These are phyloP conservation scores for Erebia aethiops DNA, from an alignment of 2,888 invertebrate genomes.

Conservation along the genomic window DNA sequence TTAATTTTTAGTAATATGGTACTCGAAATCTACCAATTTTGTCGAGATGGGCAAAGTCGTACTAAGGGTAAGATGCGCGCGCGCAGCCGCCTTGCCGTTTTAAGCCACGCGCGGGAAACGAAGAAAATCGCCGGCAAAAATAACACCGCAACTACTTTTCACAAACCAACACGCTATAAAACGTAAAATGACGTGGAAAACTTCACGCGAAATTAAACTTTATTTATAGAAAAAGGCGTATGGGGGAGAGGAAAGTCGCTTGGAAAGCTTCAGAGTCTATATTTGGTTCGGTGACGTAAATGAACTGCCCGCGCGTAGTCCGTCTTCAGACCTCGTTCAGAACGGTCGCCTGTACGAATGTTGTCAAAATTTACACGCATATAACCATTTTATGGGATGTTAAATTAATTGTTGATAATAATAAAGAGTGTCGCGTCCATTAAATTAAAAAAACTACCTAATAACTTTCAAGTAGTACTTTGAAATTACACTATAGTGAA, in stretches of 20 bases:
- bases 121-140: slow-evolving; percentile 76
- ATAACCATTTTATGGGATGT: slow-evolving; percentile 34
- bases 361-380: slow-evolving; percentile 34
- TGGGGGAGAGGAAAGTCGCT: slow-evolving; percentile 47
- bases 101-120: slow-evolving; percentile 74
- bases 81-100: slow-evolving; percentile 72
- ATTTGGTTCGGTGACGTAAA: slow-evolving; percentile 74
- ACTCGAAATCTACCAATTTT: background rate
- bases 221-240: slow-evolving; percentile 35
- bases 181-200: slow-evolving; percentile 14
- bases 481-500: slow-evolving; percentile 26
- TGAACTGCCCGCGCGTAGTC: slow-evolving; percentile 67
- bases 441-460: background rate
- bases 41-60: background rate
- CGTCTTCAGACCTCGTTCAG: slow-evolving; percentile 65
- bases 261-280: slow-evolving; percentile 57
- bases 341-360: slow-evolving; percentile 53
- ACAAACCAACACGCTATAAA: slow-evolving; percentile 51
- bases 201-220: slow-evolving; percentile 46
- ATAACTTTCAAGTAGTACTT: slow-evolving; percentile 34
- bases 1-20: background rate
- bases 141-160: slow-evolving; percentile 75
- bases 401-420: slow-evolving; percentile 23
- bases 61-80: slow-evolving; percentile 42
- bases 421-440: slow-evolving; percentile 17